These are phyloP conservation scores for Noturus placidus DNA, from an alignment of 2,113 vertebrate genomes.

Conservation along the genomic window DNA sequence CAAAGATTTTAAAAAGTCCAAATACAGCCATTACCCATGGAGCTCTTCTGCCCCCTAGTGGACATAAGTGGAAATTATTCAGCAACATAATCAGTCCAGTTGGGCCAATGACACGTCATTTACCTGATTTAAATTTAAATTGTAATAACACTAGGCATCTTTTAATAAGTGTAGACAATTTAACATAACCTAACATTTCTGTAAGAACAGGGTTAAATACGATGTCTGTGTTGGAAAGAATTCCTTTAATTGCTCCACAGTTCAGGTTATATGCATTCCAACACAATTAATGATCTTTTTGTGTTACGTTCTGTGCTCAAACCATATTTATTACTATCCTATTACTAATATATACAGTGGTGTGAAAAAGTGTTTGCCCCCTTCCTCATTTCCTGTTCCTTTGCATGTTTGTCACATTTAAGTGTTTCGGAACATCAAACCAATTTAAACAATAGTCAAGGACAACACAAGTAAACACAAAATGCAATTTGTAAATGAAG, in stretches of 20 bases:
- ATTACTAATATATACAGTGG: too few relatives aligned
- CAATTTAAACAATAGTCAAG: too few relatives aligned
- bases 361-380: too few relatives aligned
- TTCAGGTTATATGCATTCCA: background rate
- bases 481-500: too few relatives aligned
- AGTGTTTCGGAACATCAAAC: too few relatives aligned
- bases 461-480: too few relatives aligned
- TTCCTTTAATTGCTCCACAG: background rate
- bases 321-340: background rate
- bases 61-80: background rate
- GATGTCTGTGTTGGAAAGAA: background rate
- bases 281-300: background rate
- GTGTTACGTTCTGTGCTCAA: background rate
- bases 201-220: background rate
- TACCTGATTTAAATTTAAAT: background rate
- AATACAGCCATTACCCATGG: conserved; percentile 46
- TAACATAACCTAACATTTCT: background rate
- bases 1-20: background rate
- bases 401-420: too few relatives aligned
- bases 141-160: background rate
- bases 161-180: background rate
- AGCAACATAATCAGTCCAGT: too few relatives aligned
- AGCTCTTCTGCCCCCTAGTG: conserved; percentile 71
- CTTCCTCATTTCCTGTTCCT: too few relatives aligned
- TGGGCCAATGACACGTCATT: background rate